These are phyloP conservation scores for Nesogale talazaci DNA, from an alignment of 2,113 vertebrate genomes.

Conservation along the genomic window DNA sequence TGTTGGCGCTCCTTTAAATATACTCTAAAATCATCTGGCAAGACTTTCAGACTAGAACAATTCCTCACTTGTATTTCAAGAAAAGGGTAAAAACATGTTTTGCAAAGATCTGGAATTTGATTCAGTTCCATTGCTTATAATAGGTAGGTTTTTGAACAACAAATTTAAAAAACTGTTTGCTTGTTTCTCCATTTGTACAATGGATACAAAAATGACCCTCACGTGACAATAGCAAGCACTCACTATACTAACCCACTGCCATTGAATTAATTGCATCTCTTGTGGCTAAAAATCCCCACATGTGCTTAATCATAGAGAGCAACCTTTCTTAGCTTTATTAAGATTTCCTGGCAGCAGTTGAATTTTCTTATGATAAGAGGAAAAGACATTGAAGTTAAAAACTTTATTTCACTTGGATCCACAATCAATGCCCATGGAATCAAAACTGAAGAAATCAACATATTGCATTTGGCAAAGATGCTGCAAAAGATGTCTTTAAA, in stretches of 20 bases:
- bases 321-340: not conserved
- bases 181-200: not conserved
- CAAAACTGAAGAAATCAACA: too few relatives aligned
- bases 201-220: not conserved
- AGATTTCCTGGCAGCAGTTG: not conserved
- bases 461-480: too few relatives aligned
- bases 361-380: too few relatives aligned
- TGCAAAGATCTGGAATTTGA: not conserved
- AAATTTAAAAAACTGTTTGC: not conserved
- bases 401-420: too few relatives aligned
- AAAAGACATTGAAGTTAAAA: too few relatives aligned
- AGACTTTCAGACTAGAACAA: not conserved
- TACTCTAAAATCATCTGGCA: not conserved
- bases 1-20: not conserved
- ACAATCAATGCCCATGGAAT: too few relatives aligned
- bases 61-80: not conserved
- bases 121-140: not conserved
- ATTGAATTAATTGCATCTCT: too few relatives aligned
- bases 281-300: not conserved
- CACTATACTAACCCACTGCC: not conserved
- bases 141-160: not conserved
- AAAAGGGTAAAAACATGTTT: not conserved
- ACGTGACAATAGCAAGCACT: not conserved
- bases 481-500: too few relatives aligned
- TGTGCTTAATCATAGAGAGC: not conserved